Evolutionary conservation across 2,888 invertebrate species (phyloP).

Genomic region (Sthenelais limicola): DNA sequence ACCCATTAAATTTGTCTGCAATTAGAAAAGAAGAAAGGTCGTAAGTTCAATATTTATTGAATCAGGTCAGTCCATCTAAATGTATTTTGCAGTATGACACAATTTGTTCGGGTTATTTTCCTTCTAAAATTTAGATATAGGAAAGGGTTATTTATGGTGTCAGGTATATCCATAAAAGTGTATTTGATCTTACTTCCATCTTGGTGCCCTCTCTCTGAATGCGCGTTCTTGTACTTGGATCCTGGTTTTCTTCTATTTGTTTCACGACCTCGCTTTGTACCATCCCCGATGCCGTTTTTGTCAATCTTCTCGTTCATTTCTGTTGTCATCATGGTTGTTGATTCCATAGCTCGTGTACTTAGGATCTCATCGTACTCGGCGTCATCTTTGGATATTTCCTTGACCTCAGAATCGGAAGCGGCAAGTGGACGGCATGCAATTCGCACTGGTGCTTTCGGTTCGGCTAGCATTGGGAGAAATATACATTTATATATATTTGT

Average conservation of each 20-base stretch:
- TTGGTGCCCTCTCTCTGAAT: neutral
- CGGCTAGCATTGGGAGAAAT: conserved; percentile 40
- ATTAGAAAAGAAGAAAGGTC: too few relatives aligned
- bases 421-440: conserved; percentile 46
- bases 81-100: too few relatives aligned
- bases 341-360: conserved; percentile 26
- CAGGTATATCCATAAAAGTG: neutral
- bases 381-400: conserved; percentile 48
- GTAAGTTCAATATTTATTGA: too few relatives aligned
- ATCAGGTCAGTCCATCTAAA: too few relatives aligned
- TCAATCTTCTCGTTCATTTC: neutral
- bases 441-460: conserved; percentile 42
- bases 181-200: conserved; percentile 9
- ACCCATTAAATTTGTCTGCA: too few relatives aligned
- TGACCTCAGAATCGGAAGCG: conserved; percentile 41
- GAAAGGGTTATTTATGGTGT: too few relatives aligned
- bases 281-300: neutral
- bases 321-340: neutral
- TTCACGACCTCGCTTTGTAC: neutral
- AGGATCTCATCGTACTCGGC: conserved; percentile 47
- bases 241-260: neutral
- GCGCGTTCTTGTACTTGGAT: neutral
- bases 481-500: neutral
- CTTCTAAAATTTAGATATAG: too few relatives aligned
- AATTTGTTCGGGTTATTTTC: too few relatives aligned